These are phyloP conservation scores for Amblyjoppa proteus DNA, from an alignment of 2,888 invertebrate genomes.

Conservation along the genomic window DNA sequence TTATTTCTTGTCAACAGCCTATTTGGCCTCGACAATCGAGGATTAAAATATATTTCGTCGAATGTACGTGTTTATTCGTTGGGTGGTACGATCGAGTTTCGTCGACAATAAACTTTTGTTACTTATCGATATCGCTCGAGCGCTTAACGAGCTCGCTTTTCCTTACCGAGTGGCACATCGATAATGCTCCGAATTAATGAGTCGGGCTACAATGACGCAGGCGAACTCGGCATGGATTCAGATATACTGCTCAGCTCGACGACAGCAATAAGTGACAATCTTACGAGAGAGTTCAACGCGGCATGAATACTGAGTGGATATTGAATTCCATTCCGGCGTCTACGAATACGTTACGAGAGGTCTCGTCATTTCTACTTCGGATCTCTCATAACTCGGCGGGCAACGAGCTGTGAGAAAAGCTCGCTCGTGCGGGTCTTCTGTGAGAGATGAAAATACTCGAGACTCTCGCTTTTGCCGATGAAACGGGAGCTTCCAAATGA, in stretches of 20 bases:
- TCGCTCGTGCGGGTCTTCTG: background rate
- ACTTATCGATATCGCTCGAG: slow-evolving; percentile 8
- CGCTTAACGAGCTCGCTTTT: slow-evolving; percentile 24
- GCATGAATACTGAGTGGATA: slow-evolving; percentile 57
- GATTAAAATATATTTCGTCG: background rate
- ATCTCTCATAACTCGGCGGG: background rate
- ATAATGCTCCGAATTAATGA: slow-evolving; percentile 39
- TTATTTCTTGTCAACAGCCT: too few relatives aligned
- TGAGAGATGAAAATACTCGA: background rate
- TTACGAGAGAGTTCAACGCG: slow-evolving; percentile 45
- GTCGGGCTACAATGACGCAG: slow-evolving; percentile 42
- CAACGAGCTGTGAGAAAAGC: slow-evolving; percentile 2
- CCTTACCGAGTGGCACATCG: background rate
- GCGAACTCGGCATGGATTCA: slow-evolving; percentile 5
- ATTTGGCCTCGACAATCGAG: background rate
- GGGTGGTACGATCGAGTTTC: background rate
- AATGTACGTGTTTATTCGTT: background rate
- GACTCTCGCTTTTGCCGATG: slow-evolving; percentile 4
- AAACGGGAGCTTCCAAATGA: background rate
- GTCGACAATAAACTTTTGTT: background rate
- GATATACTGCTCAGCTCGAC: background rate
- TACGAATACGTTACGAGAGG: slow-evolving; percentile 25
- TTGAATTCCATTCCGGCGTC: slow-evolving; percentile 50
- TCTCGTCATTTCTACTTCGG: slow-evolving; percentile 32
- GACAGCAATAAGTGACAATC: slow-evolving; percentile 32